Conservation (phyloP, 2,797 vertebrate species). For the Danio kyathit region DNA sequence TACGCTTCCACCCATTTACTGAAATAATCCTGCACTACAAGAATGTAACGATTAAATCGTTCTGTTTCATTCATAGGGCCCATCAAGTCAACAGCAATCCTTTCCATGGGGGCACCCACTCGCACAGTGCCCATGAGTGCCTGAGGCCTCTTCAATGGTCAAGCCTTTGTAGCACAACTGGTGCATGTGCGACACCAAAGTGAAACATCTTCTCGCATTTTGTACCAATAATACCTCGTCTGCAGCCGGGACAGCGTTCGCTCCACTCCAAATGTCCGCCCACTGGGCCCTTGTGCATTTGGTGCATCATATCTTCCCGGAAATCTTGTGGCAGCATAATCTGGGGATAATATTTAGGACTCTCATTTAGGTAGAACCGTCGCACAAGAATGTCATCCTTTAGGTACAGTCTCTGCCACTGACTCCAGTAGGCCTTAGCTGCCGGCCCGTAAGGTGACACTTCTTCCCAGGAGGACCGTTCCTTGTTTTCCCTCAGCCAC, state of each 20-base stretch:
- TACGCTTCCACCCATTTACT: constrained; percentile 31
- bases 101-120: constrained; percentile 2
- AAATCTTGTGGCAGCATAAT: constrained; percentile 33
- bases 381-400: constrained; percentile 24
- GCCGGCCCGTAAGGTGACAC: no score
- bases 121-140: constrained; percentile 30
- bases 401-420: constrained; percentile 34
- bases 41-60: neutral
- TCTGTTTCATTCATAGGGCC: constrained; percentile 49
- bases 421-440: no score
- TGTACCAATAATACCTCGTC: no score
- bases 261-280: constrained; percentile 62
- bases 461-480: no score
- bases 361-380: constrained; percentile 12
- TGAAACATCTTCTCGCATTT: no score
- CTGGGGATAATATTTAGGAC: constrained; percentile 42
- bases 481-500: no score
- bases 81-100: constrained; percentile 51
- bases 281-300: constrained; percentile 54
- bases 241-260: no score
- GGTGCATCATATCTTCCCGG: constrained; percentile 36
- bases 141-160: constrained; percentile 27
- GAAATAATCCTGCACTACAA: constrained; percentile 38
- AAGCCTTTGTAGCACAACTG: constrained; percentile 40
- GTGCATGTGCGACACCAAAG: no score